Base-by-base conservation (phyloP, 30 jellyfish, hydroid and myxozoan genomes). In the Hydractinia echinata region DNA sequence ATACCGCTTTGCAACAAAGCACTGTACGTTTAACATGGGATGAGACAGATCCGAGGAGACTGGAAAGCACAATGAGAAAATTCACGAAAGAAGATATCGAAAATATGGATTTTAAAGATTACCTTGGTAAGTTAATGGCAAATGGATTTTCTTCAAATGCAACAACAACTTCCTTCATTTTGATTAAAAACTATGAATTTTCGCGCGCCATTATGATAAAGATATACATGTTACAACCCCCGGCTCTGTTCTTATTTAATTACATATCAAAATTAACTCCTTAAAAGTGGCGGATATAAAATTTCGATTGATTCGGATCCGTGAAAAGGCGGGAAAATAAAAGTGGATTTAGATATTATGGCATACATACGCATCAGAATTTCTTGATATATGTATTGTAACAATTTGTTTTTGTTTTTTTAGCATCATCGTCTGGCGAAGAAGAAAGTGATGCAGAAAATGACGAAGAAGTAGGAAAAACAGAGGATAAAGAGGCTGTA, bases 11-110 rank as follows among this genome's bases (percentile, higher is more conserved):
- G 73, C 98, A 92, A 66, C 98, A 92, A 58, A 85, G 90, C 74
- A 87, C 95, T 6, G 96, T 85, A 6, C 87, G 90, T 50, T 72
- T 88, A 48, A 92, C 96, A 19, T 92, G 98, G 98, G 98, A 92
- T 81, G 98, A 92, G 79, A 61, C 95, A 5, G 96, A 92, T 61
- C 98, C 87, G 61, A 87, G 77, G 64, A 92, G 98, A 64, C 86
- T 86, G 21, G 79, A 87, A 64, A 79, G 81, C 82, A 91, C 95
- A 5, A 91, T 86, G 94, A 83, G 90, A 54, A 77, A 85, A 74
- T 91, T 91, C 87, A 76, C 74, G 79, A 86, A 79, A 79, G 95
- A 85, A 10, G 95, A 91, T 9, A 21, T 85, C 14, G 77, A 18
- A 51, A 94, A 91, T 52, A 85, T 91, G 97, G 97, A 91, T 79